Conservation (phyloP, 2,113 vertebrate genomes). For the Mastomys coucha region DNA sequence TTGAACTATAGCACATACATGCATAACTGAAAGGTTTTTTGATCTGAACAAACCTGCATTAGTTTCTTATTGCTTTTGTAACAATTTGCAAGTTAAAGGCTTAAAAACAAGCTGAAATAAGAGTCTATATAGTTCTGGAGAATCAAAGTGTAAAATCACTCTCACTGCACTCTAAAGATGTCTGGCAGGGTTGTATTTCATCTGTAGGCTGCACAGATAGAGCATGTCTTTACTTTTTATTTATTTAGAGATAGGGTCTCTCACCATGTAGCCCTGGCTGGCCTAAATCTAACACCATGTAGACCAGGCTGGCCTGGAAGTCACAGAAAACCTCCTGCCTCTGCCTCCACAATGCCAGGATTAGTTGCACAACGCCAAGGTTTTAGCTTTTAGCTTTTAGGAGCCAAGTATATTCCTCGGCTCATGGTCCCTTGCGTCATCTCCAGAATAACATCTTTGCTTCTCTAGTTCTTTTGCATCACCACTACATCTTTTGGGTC, state of each 20-base stretch:
- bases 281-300: neutral
- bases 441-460: neutral
- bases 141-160: neutral
- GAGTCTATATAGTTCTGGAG: neutral
- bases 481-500: neutral
- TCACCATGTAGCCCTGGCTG: neutral
- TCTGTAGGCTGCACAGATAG: neutral
- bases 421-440: neutral
- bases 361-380: neutral
- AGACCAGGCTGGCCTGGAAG: neutral
- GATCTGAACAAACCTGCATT: neutral
- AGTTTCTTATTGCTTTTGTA: slow-evolving; percentile 12
- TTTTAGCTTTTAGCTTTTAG: neutral
- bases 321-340: neutral
- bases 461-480: neutral
- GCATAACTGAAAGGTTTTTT: neutral
- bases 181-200: neutral
- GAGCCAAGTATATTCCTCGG: neutral
- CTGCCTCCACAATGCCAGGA: neutral
- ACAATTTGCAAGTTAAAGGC: neutral
- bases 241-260: neutral
- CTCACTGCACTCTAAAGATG: neutral
- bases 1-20: neutral
- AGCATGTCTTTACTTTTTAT: neutral
- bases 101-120: neutral